A percentile compares a stretch with the other conserved stretches of the same genome.
These are phyloP conservation scores for Eurytemora carolleeae DNA, from an alignment of 1,140 invertebrate species.

Conservation along the genomic window DNA sequence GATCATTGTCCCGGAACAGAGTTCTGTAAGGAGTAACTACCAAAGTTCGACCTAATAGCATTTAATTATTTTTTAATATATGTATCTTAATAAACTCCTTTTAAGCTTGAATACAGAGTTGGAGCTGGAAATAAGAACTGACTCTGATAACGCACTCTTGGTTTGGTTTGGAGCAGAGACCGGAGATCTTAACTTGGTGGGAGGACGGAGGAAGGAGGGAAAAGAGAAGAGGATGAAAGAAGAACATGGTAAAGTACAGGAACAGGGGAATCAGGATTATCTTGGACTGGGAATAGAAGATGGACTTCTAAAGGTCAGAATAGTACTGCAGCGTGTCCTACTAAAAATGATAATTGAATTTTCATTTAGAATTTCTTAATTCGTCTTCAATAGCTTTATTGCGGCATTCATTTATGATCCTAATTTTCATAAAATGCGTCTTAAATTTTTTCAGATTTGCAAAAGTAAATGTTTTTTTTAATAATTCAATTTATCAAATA, in stretches of 20 bases:
- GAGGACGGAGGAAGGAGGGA: too few species aligned
- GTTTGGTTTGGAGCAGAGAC: background rate
- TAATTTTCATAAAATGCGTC: background rate
- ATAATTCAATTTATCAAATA: background rate
- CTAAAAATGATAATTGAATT: background rate
- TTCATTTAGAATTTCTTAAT: background rate
- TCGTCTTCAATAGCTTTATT: background rate
- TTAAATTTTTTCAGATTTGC: background rate
- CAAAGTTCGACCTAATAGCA: background rate
- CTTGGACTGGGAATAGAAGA: slow-evolving; percentile 20
- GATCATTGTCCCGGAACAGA: too few species aligned
- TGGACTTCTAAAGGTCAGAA: slow-evolving; percentile 11
- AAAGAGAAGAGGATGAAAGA: too few species aligned
- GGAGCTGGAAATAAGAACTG: background rate
- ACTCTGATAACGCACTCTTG: background rate
- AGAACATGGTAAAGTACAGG: too few species aligned
- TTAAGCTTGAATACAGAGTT: background rate
- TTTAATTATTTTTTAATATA: background rate
- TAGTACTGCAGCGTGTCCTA: background rate
- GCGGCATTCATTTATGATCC: background rate
- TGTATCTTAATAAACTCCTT: background rate
- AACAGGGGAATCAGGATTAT: slow-evolving; percentile 18
- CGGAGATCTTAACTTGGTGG: too few species aligned
- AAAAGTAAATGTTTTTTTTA: background rate
- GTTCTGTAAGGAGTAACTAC: background rate